Conservation (phyloP, 2,797 vertebrate genomes). For the Lateolabrax maculatus region DNA sequence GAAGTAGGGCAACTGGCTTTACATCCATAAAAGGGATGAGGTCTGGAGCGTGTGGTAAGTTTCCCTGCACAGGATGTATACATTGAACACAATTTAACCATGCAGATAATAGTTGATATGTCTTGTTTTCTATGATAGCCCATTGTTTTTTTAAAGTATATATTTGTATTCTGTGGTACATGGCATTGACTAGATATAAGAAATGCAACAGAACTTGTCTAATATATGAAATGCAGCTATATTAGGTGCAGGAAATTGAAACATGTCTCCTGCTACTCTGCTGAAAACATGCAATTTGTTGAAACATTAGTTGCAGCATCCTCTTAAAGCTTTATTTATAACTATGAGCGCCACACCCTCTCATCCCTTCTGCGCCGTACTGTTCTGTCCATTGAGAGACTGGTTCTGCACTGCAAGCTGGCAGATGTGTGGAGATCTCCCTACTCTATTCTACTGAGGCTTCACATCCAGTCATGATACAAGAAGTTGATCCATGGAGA, state of each 20-base stretch:
- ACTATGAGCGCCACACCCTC: not conserved
- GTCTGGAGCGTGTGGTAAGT: not conserved
- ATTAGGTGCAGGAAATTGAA: not conserved
- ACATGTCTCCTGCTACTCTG: not conserved
- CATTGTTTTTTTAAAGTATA: not conserved
- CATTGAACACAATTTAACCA: not conserved
- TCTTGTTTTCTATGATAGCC: not conserved
- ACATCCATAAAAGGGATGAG: not conserved
- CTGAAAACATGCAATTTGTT: not conserved
- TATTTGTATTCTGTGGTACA: not conserved
- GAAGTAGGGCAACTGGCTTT: conserved; percentile 24
- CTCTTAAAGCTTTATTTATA: conserved; percentile 8
- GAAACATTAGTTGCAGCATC: not conserved
- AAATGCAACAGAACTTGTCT: not conserved
- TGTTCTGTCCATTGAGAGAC: not conserved
- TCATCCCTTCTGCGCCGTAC: not conserved
- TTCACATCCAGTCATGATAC: conserved; percentile 32
- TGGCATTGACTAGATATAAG: not conserved
- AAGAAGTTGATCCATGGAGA: conserved; percentile 17
- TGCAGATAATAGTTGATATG: not conserved
- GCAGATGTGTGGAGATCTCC: conserved; percentile 19
- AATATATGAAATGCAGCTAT: not conserved
- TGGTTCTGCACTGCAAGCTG: conserved; percentile 1
- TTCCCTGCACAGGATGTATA: not conserved
- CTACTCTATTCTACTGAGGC: conserved; percentile 3